These are phyloP conservation scores for Pteronotus mesoamericanus DNA, from an alignment of 2,797 vertebrate genomes.

Conservation along the genomic window DNA sequence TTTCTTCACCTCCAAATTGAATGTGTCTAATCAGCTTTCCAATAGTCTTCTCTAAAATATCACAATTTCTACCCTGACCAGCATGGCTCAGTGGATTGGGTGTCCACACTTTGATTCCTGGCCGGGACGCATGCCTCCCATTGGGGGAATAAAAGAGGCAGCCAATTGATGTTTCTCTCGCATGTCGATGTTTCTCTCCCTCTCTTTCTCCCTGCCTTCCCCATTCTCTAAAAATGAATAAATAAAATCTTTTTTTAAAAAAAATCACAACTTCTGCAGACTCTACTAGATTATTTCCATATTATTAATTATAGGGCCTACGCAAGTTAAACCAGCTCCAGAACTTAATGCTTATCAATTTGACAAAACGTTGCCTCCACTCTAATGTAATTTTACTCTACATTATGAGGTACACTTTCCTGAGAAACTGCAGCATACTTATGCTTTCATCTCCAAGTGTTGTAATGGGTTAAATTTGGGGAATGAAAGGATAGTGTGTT, in stretches of 20 bases:
- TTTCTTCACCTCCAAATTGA: conserved; percentile 7
- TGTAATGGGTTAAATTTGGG: background rate
- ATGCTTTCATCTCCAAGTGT: background rate
- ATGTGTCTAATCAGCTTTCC: background rate
- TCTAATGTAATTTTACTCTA: background rate
- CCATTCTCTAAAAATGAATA: background rate
- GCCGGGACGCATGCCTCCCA: background rate
- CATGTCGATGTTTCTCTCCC: background rate
- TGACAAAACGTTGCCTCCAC: background rate
- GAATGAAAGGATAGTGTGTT: background rate
- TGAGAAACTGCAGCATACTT: background rate
- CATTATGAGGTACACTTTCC: background rate
- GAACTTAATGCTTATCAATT: background rate
- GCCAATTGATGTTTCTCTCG: background rate
- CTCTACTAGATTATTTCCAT: background rate
- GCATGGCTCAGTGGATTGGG: background rate
- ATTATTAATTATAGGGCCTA: conserved; percentile 11
- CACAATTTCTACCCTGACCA: background rate
- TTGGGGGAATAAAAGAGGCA: background rate
- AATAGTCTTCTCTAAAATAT: background rate
- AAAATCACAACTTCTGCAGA: background rate
- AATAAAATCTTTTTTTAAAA: background rate
- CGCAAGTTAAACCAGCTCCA: background rate
- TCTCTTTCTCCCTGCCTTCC: background rate
- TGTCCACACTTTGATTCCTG: background rate